Conservation (phyloP, 2,888 invertebrate species). For the Strigamia maritima region DNA sequence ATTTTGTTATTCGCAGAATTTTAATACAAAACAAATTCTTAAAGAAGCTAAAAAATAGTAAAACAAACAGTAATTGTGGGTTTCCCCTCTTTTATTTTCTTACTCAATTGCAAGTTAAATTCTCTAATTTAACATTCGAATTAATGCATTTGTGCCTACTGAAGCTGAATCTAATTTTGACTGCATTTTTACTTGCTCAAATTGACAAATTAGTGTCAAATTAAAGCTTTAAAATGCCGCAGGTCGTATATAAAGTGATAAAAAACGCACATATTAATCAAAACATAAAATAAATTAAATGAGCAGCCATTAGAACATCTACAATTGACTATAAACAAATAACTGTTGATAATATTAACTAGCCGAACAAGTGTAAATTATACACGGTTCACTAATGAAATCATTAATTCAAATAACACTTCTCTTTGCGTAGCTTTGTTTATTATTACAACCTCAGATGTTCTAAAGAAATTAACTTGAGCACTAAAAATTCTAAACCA, state of each 20-base stretch:
- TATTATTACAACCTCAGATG: too few relatives aligned
- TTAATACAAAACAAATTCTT: too few relatives aligned
- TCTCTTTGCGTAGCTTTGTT: too few relatives aligned
- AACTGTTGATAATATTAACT: too few relatives aligned
- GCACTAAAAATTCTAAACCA: too few relatives aligned
- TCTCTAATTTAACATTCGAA: conserved; percentile 2
- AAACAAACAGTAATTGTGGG: background rate
- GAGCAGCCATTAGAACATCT: background rate
- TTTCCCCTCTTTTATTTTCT: background rate
- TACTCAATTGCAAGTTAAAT: background rate
- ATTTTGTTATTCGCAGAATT: too few relatives aligned
- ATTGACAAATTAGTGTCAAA: conserved; percentile 25
- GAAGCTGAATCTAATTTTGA: background rate
- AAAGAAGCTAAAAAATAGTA: background rate
- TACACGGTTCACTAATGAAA: too few relatives aligned
- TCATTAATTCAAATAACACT: too few relatives aligned
- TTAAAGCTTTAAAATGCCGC: background rate
- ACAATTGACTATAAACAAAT: background rate
- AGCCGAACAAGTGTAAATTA: too few relatives aligned
- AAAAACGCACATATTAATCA: background rate
- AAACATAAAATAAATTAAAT: background rate
- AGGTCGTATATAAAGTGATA: background rate
- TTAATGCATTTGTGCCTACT: background rate
- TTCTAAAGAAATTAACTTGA: too few relatives aligned
- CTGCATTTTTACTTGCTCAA: background rate